A percentile compares a stretch with the other conserved stretches of the same genome.
Evolutionary conservation across 2,797 vertebrate species (phyloP).

Genomic region (Enoplosus armatus): DNA sequence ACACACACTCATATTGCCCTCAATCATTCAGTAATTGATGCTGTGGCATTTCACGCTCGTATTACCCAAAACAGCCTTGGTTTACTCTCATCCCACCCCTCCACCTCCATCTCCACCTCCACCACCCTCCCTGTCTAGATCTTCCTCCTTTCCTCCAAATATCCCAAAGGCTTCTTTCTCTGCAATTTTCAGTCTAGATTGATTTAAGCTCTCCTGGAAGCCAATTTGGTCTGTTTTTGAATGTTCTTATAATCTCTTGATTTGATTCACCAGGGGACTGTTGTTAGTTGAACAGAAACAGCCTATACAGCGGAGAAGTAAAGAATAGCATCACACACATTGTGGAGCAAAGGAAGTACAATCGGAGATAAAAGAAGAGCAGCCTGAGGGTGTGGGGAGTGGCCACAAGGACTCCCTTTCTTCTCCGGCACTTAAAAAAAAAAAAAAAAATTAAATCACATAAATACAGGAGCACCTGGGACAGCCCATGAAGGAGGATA

Average conservation of each 20-base stretch:
- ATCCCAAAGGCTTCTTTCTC: slow-evolving; percentile 73
- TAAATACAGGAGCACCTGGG: slow-evolving; percentile 67
- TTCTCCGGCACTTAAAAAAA: slow-evolving; percentile 27
- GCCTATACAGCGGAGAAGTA: slow-evolving; percentile 56
- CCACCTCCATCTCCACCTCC: background rate
- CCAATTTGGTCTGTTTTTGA: slow-evolving; percentile 83
- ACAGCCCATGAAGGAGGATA: slow-evolving; percentile 42
- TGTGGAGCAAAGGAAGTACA: slow-evolving; percentile 65
- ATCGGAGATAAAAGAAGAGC: slow-evolving; percentile 62
- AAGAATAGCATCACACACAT: slow-evolving; percentile 74
- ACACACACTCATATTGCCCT: slow-evolving; percentile 71
- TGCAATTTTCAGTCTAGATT: slow-evolving; percentile 81
- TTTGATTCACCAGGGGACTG: slow-evolving; percentile 80
- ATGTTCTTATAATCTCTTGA: slow-evolving; percentile 82
- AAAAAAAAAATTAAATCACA: slow-evolving; percentile 64
- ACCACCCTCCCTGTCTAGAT: slow-evolving; percentile 30
- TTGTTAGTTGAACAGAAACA: slow-evolving; percentile 73
- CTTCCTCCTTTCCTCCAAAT: slow-evolving; percentile 62
- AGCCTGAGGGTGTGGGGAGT: slow-evolving; percentile 71
- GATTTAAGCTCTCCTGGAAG: slow-evolving; percentile 85
- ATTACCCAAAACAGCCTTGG: slow-evolving; percentile 75
- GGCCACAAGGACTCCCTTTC: slow-evolving; percentile 65
- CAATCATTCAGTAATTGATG: slow-evolving; percentile 82
- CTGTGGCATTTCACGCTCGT: slow-evolving; percentile 69
- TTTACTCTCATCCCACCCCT: slow-evolving; percentile 26